Percentiles rank a stretch among this genome's conserved stretches.
These are phyloP conservation scores for Diorhabda elongata DNA, from an alignment of 1,140 invertebrate species.

Conservation along the genomic window DNA sequence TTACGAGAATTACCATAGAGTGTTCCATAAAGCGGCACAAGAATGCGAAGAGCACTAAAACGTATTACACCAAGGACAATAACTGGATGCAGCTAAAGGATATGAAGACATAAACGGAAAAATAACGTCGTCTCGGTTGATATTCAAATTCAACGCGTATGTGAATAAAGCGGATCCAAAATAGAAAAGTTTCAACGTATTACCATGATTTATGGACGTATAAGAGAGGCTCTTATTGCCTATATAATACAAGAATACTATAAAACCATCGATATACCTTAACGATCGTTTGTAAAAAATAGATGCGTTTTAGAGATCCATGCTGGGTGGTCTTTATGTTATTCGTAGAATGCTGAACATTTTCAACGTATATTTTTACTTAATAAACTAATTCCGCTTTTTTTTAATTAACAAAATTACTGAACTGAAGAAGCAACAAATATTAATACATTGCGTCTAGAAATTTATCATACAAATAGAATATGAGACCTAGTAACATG, in stretches of 20 bases:
- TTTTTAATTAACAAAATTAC: too few species aligned
- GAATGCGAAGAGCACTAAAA: conserved; percentile 33
- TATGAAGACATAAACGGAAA: conserved; percentile 38
- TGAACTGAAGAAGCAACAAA: too few species aligned
- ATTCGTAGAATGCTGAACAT: too few species aligned
- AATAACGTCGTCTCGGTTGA: conserved; percentile 33
- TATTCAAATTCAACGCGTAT: conserved; percentile 31
- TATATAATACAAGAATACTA: conserved; percentile 3
- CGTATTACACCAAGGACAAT: conserved; percentile 38
- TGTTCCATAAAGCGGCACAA: conserved; percentile 18
- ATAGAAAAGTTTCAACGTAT: conserved; percentile 19
- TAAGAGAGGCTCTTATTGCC: conserved; percentile 1
- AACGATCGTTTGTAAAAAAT: not conserved
- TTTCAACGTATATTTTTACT: too few species aligned
- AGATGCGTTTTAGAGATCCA: not conserved
- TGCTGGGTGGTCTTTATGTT: not conserved
- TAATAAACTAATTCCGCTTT: too few species aligned
- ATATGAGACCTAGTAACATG: too few species aligned
- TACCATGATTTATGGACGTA: conserved; percentile 12
- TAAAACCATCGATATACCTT: conserved; percentile 1
- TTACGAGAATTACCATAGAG: conserved; percentile 25
- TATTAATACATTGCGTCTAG: too few species aligned
- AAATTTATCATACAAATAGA: too few species aligned
- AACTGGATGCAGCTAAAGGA: conserved; percentile 38
- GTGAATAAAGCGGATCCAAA: conserved; percentile 20